Evolutionary conservation across 2,797 vertebrate genomes (phyloP).

Genomic region (Lepilemur septentrionalis): DNA sequence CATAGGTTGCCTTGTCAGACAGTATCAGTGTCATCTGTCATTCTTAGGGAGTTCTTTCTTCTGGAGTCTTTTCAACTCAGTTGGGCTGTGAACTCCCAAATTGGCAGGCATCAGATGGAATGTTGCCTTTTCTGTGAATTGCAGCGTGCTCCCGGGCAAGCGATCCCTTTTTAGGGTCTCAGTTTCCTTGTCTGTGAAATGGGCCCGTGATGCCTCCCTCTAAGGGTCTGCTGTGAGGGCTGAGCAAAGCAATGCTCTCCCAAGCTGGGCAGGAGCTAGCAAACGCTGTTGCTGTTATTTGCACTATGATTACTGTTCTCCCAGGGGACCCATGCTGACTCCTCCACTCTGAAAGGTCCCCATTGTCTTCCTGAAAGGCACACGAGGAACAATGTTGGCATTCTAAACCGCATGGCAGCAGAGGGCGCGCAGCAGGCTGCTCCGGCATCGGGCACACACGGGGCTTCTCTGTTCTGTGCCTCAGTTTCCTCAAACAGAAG

Average conservation of each 20-base stretch:
- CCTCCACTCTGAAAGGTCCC: constrained; percentile 13
- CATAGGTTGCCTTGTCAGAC: not conserved
- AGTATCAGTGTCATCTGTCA: not conserved
- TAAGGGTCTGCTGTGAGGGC: not conserved
- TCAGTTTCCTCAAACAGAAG: not conserved
- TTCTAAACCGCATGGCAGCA: not conserved
- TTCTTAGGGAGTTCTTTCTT: not conserved
- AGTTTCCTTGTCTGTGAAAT: not conserved
- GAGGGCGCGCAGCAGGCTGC: not conserved
- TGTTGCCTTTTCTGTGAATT: not conserved
- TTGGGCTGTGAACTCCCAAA: not conserved
- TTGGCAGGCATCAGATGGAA: not conserved
- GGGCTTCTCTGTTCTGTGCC: not conserved
- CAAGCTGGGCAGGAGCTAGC: not conserved
- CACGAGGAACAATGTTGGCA: not conserved
- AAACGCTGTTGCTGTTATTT: not conserved
- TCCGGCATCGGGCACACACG: rapidly evolving
- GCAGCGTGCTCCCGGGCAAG: not conserved
- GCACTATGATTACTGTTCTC: not conserved
- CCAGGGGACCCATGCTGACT: not conserved
- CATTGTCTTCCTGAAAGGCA: not conserved
- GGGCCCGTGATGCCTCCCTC: not conserved
- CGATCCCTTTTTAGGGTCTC: not conserved
- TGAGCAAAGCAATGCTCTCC: rapidly evolving
- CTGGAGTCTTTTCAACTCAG: not conserved